A percentile compares a stretch with the other conserved stretches of the same genome.
These are phyloP conservation scores for Ophthalmolycus amberensis DNA, from an alignment of 2,113 vertebrate species.

Conservation along the genomic window DNA sequence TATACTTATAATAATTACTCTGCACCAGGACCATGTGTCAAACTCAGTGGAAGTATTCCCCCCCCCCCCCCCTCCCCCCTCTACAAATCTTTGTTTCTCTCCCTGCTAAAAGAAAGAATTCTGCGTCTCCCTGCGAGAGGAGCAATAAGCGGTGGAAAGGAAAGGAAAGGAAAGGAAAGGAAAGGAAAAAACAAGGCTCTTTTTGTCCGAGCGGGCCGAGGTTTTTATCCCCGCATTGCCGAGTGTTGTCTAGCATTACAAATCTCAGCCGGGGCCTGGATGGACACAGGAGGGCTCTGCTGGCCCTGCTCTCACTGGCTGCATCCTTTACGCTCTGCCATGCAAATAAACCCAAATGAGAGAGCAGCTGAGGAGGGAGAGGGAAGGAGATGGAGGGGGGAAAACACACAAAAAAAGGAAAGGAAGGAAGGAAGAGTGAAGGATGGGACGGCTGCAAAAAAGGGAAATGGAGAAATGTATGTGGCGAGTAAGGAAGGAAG, in stretches of 20 bases:
- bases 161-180: slow-evolving; percentile 26
- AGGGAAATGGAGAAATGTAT: slow-evolving; percentile 58
- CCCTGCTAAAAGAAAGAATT: slow-evolving; percentile 46
- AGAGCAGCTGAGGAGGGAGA: slow-evolving; percentile 53
- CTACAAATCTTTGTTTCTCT: slow-evolving; percentile 40
- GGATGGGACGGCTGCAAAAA: slow-evolving; percentile 13
- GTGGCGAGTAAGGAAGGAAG: slow-evolving; percentile 52
- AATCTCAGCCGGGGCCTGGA: slow-evolving; percentile 74
- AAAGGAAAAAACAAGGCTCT: slow-evolving; percentile 72
- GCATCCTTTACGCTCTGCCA: slow-evolving; percentile 71
- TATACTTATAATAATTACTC: slow-evolving; percentile 21
- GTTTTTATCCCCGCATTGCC: slow-evolving; percentile 73
- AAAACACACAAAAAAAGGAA: not conserved
- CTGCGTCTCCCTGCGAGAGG: slow-evolving; percentile 59
- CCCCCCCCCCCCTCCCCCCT: slow-evolving; percentile 21
- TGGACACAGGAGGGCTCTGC: slow-evolving; percentile 73
- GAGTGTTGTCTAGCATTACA: slow-evolving; percentile 82
- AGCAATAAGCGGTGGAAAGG: slow-evolving; percentile 51
- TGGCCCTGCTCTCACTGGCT: slow-evolving; percentile 65
- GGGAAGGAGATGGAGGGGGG: slow-evolving; percentile 37
- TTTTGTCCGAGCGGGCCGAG: slow-evolving; percentile 71
- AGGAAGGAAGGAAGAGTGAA: slow-evolving; percentile 32
- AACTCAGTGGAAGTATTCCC: slow-evolving; percentile 19
- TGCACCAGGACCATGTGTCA: slow-evolving; percentile 39
- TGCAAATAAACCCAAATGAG: slow-evolving; percentile 71